Conservation (phyloP, 2,113 vertebrate genomes). For the Eclectus roratus region DNA sequence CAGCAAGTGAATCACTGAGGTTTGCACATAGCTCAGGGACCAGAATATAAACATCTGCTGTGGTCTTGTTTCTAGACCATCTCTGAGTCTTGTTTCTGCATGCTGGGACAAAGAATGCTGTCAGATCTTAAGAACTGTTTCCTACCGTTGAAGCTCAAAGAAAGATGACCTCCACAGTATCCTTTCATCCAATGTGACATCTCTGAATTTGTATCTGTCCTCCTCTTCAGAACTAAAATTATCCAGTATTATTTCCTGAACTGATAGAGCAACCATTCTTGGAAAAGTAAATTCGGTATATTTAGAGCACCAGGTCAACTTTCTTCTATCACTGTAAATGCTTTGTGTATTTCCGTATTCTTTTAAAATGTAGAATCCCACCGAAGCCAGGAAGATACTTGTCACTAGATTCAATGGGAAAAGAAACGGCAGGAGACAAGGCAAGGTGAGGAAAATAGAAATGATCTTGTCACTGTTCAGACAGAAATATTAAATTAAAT, state of each 20-base stretch:
- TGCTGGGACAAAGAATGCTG: background rate
- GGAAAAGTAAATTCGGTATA: background rate
- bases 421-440: background rate
- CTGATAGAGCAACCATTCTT: background rate
- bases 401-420: background rate
- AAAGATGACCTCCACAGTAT: background rate
- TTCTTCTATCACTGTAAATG: background rate
- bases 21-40: background rate
- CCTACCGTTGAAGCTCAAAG: background rate
- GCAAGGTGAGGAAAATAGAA: background rate
- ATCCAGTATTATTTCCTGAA: background rate
- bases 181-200: accelerated
- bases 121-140: background rate
- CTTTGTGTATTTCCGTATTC: background rate
- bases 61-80: background rate
- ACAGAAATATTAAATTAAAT: background rate
- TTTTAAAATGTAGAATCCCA: background rate
- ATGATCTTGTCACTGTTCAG: background rate
- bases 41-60: background rate
- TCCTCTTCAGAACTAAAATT: background rate
- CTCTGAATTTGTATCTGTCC: background rate
- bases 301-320: background rate
- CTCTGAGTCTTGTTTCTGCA: background rate
- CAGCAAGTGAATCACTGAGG: background rate
- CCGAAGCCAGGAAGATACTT: background rate